Evolutionary conservation across 2,888 invertebrate species (phyloP).

Genomic region (Diplolepis rosae): DNA sequence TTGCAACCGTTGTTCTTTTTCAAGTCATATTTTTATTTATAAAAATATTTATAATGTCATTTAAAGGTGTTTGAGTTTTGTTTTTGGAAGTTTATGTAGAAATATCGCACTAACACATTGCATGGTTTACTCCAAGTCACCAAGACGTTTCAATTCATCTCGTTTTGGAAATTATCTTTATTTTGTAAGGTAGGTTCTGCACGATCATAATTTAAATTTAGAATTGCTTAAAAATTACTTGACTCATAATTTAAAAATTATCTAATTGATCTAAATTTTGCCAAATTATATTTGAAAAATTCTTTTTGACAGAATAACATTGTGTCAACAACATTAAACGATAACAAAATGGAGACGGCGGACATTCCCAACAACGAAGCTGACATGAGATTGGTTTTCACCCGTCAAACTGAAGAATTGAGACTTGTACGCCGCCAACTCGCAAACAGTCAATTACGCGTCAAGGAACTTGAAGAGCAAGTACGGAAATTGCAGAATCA

Average conservation of each 20-base stretch:
- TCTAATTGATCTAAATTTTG: too few relatives aligned
- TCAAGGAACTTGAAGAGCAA: constrained; percentile 87
- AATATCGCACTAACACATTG: constrained; percentile 65
- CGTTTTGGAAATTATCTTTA: constrained; percentile 64
- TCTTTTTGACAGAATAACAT: constrained; percentile 63
- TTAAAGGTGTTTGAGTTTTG: background rate
- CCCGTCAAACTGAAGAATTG: constrained; percentile 86
- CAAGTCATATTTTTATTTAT: background rate
- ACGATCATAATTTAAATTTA: constrained; percentile 31
- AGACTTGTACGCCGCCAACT: constrained; percentile 85
- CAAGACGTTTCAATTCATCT: constrained; percentile 68
- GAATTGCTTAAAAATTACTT: constrained; percentile 23
- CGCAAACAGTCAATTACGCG: constrained; percentile 84
- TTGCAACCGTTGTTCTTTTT: background rate
- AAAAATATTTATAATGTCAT: background rate
- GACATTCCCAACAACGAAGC: constrained; percentile 70
- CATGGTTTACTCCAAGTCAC: constrained; percentile 66
- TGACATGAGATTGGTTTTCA: constrained; percentile 84
- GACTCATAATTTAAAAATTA: too few relatives aligned
- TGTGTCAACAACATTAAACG: constrained; percentile 58
- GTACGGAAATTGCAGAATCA: constrained; percentile 78
- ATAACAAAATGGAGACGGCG: constrained; percentile 67
- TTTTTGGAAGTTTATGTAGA: constrained; percentile 7
- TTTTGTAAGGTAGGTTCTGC: constrained; percentile 62
- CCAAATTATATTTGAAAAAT: background rate